phyloP scores from a whole-genome alignment of 1,140 invertebrate genomes.

The Bradynema listronoti region DNA sequence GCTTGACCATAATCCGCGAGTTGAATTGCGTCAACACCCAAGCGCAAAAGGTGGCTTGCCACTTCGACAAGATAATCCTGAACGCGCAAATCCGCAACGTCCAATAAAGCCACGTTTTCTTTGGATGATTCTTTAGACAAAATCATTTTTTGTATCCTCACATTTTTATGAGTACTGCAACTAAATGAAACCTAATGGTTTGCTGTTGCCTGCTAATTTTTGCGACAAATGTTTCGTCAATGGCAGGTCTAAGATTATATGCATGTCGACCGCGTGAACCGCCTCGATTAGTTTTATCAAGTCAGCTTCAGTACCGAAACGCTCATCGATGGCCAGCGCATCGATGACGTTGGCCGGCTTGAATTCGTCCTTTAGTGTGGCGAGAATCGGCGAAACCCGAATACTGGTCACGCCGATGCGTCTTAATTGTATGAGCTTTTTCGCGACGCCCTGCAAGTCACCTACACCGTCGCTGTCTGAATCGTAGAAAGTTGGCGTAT shows the following conservation, averaged over 20 bases:
- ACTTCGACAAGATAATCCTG: constrained; percentile 12
- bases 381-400: constrained; percentile 47
- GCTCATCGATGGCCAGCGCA: constrained; percentile 28
- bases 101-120: constrained; percentile 4
- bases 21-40: constrained; percentile 16
- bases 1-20: constrained; percentile 19
- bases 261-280: constrained; percentile 33
- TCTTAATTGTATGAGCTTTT: constrained; percentile 49
- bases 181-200: too few relatives aligned
- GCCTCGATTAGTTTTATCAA: constrained; percentile 44
- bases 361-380: constrained; percentile 40
- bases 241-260: constrained; percentile 22
- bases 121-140: too few relatives aligned
- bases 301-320: constrained; percentile 47
- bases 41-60: constrained; percentile 10
- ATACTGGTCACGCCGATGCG: constrained; percentile 48
- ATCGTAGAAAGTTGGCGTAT: constrained; percentile 46
- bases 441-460: constrained; percentile 46
- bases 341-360: constrained; percentile 37
- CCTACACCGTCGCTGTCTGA: constrained; percentile 46
- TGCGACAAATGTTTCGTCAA: too few relatives aligned
- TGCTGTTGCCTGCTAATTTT: too few relatives aligned
- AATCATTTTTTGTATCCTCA: too few relatives aligned
- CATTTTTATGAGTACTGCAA: too few relatives aligned
- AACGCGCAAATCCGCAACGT: constrained; percentile 9